A percentile compares a stretch with the other conserved stretches of the same genome.
Evolutionary conservation across 2,113 vertebrate species (phyloP).

Genomic region (Leuciscus idus): DNA sequence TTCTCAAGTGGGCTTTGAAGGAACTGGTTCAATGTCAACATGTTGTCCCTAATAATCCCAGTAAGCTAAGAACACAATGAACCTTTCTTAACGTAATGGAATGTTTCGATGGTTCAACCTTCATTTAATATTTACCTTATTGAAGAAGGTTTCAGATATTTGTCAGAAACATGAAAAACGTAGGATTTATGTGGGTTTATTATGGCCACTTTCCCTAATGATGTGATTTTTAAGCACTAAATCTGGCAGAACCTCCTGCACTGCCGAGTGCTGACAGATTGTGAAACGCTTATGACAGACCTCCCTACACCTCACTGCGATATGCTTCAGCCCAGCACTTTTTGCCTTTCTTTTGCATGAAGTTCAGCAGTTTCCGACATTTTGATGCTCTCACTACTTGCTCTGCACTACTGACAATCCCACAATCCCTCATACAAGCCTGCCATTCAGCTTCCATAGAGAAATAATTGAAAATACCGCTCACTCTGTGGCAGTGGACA

Average conservation of each 20-base stretch:
- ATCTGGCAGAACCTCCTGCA: conserved; percentile 15
- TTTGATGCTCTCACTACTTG: not conserved
- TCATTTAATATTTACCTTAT: not conserved
- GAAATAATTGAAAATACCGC: not conserved
- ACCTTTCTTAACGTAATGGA: not conserved
- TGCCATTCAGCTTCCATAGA: not conserved
- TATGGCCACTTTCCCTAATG: not conserved
- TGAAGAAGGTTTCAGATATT: not conserved
- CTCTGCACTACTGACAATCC: not conserved
- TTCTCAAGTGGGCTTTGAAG: not conserved
- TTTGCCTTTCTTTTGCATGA: not conserved
- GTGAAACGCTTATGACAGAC: conserved; percentile 5
- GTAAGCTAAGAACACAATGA: not conserved
- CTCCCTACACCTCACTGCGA: not conserved
- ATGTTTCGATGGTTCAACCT: not conserved
- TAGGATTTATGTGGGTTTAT: not conserved
- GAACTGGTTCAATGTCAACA: not conserved
- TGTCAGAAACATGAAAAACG: not conserved
- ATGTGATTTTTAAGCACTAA: not conserved
- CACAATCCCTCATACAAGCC: not conserved
- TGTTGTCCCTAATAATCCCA: not conserved
- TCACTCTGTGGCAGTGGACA: not conserved
- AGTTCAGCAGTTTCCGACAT: not conserved
- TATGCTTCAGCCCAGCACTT: not conserved
- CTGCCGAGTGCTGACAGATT: not conserved